Evolutionary conservation across 2,113 vertebrate genomes (phyloP).

Genomic region (Anoplopoma fimbria): DNA sequence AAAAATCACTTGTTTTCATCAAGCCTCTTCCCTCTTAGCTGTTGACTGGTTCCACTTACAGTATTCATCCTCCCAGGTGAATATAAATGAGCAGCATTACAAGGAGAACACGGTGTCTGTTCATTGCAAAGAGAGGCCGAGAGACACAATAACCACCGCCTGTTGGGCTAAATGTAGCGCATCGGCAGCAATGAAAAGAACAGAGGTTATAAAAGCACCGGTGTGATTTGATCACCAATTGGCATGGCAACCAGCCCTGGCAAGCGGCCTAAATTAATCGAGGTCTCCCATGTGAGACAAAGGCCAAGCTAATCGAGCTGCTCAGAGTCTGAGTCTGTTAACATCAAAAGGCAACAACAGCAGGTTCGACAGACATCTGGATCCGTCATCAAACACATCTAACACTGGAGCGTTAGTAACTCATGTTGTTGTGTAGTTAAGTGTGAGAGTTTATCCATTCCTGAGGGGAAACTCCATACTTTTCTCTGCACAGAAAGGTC

Average conservation of each 20-base stretch:
- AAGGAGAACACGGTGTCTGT: conserved; percentile 49
- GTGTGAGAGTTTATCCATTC: conserved; percentile 14
- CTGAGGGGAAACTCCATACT: conserved; percentile 21
- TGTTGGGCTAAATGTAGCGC: conserved; percentile 70
- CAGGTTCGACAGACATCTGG: conserved; percentile 28
- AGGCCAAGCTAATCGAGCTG: conserved; percentile 55
- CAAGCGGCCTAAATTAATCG: conserved; percentile 68
- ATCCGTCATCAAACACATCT: conserved; percentile 9
- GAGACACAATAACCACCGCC: conserved; percentile 56
- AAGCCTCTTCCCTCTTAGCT: conserved; percentile 22
- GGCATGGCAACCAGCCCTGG: conserved; percentile 63
- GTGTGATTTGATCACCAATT: conserved; percentile 70
- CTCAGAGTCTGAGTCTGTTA: conserved; percentile 32
- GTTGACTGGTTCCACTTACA: conserved; percentile 57
- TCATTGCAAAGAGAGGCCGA: conserved; percentile 53
- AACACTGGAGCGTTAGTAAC: neutral
- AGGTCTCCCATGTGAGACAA: conserved; percentile 66
- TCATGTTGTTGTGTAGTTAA: neutral
- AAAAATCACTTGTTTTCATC: conserved; percentile 15
- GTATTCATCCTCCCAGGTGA: conserved; percentile 46
- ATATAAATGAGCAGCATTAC: conserved; percentile 54
- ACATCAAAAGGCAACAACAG: conserved; percentile 41
- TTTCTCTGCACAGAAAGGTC: conserved; percentile 44
- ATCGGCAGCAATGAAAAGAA: conserved; percentile 57
- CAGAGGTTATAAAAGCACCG: conserved; percentile 69